Conservation (phyloP, 1,140 invertebrate genomes). For the Drosophila lacteicornis region DNA sequence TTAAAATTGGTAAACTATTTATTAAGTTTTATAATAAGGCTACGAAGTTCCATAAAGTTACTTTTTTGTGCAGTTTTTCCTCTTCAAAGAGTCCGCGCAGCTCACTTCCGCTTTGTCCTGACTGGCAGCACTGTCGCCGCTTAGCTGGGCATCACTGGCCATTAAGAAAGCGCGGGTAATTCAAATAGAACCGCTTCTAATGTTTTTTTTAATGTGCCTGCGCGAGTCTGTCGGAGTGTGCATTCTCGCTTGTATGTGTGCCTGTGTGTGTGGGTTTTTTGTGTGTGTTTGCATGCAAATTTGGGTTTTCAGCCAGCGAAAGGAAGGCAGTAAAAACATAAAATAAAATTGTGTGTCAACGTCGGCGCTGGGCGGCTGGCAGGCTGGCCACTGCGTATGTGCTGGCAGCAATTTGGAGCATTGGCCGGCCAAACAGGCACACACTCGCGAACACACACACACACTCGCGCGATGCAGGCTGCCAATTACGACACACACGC, state of each 20-base stretch:
- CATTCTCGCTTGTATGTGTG: background rate
- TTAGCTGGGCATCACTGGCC: conserved; percentile 13
- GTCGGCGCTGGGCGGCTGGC: conserved; percentile 9
- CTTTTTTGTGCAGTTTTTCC: background rate
- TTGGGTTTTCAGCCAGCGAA: conserved; percentile 9
- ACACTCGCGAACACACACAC: background rate
- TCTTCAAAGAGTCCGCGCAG: background rate
- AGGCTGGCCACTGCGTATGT: conserved; percentile 37
- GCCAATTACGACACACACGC: conserved; percentile 70
- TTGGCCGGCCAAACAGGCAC: conserved; percentile 31
- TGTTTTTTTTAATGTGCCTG: background rate
- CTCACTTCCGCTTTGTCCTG: background rate
- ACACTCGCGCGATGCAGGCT: conserved; percentile 40
- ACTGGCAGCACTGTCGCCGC: conserved; percentile 6
- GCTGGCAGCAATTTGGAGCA: conserved; percentile 40
- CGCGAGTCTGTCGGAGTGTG: background rate
- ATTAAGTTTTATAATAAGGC: too few species aligned
- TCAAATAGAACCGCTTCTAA: background rate
- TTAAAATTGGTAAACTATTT: background rate
- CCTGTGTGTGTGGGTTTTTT: background rate
- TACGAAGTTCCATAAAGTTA: too few species aligned
- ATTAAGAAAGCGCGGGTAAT: background rate
- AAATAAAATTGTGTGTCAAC: conserved; percentile 35
- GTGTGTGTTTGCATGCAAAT: conserved; percentile 19
- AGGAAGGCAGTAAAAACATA: conserved; percentile 7